Base-by-base conservation (phyloP, 2,797 vertebrate species). In the Clamator glandarius region DNA sequence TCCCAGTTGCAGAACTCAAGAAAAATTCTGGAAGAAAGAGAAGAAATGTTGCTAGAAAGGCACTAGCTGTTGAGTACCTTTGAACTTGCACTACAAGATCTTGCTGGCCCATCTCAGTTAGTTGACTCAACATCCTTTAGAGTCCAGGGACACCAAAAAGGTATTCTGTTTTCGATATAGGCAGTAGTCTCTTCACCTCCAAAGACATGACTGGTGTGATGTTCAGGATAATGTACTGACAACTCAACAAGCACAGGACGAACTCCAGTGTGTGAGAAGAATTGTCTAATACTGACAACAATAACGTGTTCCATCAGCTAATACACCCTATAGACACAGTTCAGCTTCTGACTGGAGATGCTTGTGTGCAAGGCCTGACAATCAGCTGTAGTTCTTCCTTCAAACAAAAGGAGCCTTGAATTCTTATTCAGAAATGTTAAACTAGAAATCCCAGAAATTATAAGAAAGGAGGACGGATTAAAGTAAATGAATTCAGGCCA, bases 1-100 rank as follows among this genome's bases (percentile, higher is more conserved):
- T 57, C 12, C 4, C 20, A 44, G 15, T 4, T 46, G 33, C 36
- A 72, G 59, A 85, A 61, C 7, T 59, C 5, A 13, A 59, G 41
- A 83, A 25, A 1, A 82, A 68, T 64, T 25, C 36, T 31, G 15
- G 14, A 90, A 52, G 21, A 79, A 55, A 35, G 26, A 57, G 39
- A 8, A 52, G 21, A 51, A 74, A 44, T 23, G 14, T 2, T 2
- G 5, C 18, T 28, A 35, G 61, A 59, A 59, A 70, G 10, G 8
- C 21, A 58, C 8, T 11, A 25, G 39, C 14, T 6, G 2, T 29
- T 0, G 0, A 4, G 1, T 16, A 46, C 4, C 7, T 48, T n/a
- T 31, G 14, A 58, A 12, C 4, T 19, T 7, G 4, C 7, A 17
- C 18, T 70, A 16, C n/a, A 67, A 59, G 25, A 57, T 7, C 4